Percentiles rank a stretch among this genome's conserved stretches.
Conservation (phyloP, 2,888 invertebrate species). For the Pristionchus mayeri region DNA sequence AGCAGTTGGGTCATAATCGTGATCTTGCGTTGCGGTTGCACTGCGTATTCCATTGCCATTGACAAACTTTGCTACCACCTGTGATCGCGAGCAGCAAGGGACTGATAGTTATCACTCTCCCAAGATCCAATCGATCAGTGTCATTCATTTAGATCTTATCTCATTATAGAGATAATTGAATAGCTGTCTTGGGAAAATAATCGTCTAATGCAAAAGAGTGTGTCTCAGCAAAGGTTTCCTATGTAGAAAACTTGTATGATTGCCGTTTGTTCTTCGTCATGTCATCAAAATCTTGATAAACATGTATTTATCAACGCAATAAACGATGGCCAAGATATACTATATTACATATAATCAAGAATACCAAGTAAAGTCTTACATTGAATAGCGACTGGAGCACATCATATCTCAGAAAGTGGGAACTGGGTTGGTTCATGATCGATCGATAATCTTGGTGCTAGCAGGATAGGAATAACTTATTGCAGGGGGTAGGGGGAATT, state of each 20-base stretch:
- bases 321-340: background rate
- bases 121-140: slow-evolving; percentile 10
- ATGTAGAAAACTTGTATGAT: no score
- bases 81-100: background rate
- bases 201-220: no score
- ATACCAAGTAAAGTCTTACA: no score
- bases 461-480: background rate
- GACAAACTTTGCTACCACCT: background rate
- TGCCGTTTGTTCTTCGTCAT: no score
- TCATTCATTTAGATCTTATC: slow-evolving; percentile 20
- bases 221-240: no score
- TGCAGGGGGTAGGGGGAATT: background rate
- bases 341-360: slow-evolving; percentile 24
- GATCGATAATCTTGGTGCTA: background rate
- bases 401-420: background rate
- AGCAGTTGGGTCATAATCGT: background rate
- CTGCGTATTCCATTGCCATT: background rate
- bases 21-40: background rate
- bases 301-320: slow-evolving; percentile 13
- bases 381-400: background rate
- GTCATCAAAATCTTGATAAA: background rate
- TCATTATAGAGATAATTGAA: no score
- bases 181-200: no score
- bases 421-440: background rate
- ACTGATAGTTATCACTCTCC: background rate